phyloP scores from a whole-genome alignment of 2,888 invertebrate species.

The Pterobdella sp. region DNA sequence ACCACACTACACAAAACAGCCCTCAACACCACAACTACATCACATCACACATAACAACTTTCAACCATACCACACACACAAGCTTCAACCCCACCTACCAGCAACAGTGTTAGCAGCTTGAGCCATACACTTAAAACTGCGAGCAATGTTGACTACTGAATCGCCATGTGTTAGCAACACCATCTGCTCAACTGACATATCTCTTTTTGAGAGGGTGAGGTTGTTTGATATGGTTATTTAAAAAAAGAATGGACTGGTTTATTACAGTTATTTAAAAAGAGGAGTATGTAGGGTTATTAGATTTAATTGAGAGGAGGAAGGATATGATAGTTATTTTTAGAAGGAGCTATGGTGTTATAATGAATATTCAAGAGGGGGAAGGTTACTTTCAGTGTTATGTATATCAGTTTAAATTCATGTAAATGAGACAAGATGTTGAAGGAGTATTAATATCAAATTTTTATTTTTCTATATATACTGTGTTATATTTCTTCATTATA shows the following conservation, averaged over 20 bases:
- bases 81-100: constrained; percentile 41
- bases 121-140: constrained; percentile 76
- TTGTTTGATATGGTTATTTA: too few relatives aligned
- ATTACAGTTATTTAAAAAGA: too few relatives aligned
- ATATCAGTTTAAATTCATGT: too few relatives aligned
- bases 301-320: not conserved
- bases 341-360: not conserved
- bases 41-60: not conserved
- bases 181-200: constrained; percentile 74
- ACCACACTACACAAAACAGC: not conserved
- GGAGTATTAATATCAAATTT: too few relatives aligned
- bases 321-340: not conserved
- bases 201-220: too few relatives aligned
- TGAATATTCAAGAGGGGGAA: not conserved
- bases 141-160: constrained; percentile 82
- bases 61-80: not conserved
- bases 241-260: too few relatives aligned
- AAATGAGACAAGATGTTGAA: too few relatives aligned
- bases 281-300: too few relatives aligned
- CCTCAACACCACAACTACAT: not conserved
- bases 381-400: too few relatives aligned
- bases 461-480: too few relatives aligned
- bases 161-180: constrained; percentile 96
- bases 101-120: constrained; percentile 52
- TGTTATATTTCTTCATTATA: too few relatives aligned